Evolutionary conservation across 2,797 vertebrate species (phyloP).

Genomic region (Malacoctenus gilli): DNA sequence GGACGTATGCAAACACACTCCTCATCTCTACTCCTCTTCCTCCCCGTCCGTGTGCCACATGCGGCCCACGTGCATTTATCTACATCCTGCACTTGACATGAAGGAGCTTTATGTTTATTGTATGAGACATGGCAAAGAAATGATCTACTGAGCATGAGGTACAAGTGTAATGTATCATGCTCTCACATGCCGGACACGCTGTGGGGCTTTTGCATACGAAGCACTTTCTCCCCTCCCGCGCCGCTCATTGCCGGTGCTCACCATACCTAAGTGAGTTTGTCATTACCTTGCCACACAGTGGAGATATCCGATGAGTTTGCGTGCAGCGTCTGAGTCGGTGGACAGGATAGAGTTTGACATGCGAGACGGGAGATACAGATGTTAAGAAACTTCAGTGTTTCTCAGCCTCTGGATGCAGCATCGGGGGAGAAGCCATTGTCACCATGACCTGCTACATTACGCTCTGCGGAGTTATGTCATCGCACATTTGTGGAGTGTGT

Average conservation of each 20-base stretch:
- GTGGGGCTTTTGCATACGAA: neutral
- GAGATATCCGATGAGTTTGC: neutral
- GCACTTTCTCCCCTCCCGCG: conserved; percentile 1
- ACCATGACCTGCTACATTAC: conserved; percentile 2
- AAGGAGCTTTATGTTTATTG: conserved; percentile 5
- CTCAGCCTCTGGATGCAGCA: conserved; percentile 3
- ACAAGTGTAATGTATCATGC: neutral
- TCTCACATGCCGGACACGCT: neutral
- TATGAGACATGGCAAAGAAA: conserved; percentile 9
- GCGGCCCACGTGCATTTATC: conserved; percentile 1
- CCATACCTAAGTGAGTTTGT: neutral
- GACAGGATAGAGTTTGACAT: too few species aligned
- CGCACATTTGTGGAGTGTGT: conserved; percentile 10
- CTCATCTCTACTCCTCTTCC: neutral
- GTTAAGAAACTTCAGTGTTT: conserved; percentile 3
- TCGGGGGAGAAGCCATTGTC: neutral
- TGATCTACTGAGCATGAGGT: neutral
- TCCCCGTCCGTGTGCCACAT: neutral
- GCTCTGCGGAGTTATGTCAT: conserved; percentile 24
- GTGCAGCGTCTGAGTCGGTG: neutral
- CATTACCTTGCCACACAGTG: conserved; percentile 4
- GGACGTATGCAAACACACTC: conserved; percentile 18
- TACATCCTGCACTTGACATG: conserved; percentile 1
- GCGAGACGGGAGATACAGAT: neutral
- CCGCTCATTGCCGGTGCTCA: conserved; percentile 9